Conservation (phyloP, 1,140 invertebrate genomes). For the Lepidurus couesii region DNA sequence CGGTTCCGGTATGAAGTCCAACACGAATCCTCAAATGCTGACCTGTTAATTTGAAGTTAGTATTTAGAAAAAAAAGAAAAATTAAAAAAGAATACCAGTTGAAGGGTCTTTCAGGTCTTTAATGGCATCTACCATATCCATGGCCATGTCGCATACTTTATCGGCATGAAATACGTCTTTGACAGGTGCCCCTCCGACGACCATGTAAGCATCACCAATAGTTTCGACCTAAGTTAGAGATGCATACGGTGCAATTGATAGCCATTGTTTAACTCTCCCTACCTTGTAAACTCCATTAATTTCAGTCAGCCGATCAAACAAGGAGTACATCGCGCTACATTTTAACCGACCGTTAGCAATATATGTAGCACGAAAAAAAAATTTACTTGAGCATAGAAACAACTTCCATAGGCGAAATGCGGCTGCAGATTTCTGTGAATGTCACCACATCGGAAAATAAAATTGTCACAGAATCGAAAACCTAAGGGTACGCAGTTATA, state of each 20-base stretch:
- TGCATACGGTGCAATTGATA: too few relatives aligned
- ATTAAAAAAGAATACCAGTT: conserved; percentile 54
- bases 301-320: conserved; percentile 86
- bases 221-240: conserved; percentile 73
- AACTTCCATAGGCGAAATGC: conserved; percentile 91
- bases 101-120: conserved; percentile 83
- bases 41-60: conserved; percentile 49
- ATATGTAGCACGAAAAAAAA: conserved; percentile 40
- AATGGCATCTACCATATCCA: conserved; percentile 93
- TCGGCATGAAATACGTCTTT: conserved; percentile 83
- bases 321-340: conserved; percentile 73
- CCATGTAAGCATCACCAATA: conserved; percentile 95
- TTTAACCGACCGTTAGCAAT: conserved; percentile 55
- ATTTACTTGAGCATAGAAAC: conserved; percentile 75
- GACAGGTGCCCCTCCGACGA: conserved; percentile 89
- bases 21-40: conserved; percentile 82
- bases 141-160: conserved; percentile 89
- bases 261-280: background rate
- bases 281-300: conserved; percentile 92
- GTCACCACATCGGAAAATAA: conserved; percentile 95
- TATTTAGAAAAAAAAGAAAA: conserved; percentile 22
- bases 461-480: conserved; percentile 91
- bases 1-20: conserved; percentile 81
- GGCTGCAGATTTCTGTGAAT: conserved; percentile 92
- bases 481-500: conserved; percentile 51